These are phyloP conservation scores for Rhabdomys dilectus DNA, from an alignment of 2,113 vertebrate species.

Conservation along the genomic window DNA sequence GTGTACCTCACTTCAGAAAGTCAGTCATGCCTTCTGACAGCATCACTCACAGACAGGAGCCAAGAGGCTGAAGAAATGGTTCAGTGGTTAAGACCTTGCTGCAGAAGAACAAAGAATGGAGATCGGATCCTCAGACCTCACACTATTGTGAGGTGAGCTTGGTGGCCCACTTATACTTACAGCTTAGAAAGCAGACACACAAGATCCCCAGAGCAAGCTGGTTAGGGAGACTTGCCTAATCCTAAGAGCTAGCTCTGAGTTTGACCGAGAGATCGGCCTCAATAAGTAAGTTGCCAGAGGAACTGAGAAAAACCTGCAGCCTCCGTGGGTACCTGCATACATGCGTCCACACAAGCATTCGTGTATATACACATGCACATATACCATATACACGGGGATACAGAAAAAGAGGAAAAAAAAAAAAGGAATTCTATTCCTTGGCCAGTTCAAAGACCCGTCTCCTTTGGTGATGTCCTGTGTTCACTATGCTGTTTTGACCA, in stretches of 20 bases:
- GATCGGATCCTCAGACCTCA: neutral
- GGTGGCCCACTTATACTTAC: neutral
- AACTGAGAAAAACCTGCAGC: neutral
- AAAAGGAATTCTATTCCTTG: neutral
- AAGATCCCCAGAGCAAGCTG: neutral
- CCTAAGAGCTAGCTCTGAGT: no score
- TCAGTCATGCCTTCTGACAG: neutral
- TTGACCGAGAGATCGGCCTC: neutral
- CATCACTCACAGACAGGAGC: neutral
- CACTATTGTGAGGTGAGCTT: accelerated
- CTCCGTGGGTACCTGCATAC: neutral
- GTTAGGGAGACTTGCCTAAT: neutral
- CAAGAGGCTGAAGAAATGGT: neutral
- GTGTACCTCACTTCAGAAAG: neutral
- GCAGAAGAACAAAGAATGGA: neutral
- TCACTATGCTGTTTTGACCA: neutral
- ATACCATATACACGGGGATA: neutral
- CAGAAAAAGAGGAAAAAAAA: no score
- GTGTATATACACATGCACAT: neutral
- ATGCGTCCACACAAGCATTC: neutral
- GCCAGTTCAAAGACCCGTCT: neutral
- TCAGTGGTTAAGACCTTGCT: neutral
- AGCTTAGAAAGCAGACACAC: neutral
- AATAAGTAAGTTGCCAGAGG: neutral
- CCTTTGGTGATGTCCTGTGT: neutral